phyloP scores from a whole-genome alignment of 64 coral and sea anemone species.

The Dendrophyllia cribrosa region DNA sequence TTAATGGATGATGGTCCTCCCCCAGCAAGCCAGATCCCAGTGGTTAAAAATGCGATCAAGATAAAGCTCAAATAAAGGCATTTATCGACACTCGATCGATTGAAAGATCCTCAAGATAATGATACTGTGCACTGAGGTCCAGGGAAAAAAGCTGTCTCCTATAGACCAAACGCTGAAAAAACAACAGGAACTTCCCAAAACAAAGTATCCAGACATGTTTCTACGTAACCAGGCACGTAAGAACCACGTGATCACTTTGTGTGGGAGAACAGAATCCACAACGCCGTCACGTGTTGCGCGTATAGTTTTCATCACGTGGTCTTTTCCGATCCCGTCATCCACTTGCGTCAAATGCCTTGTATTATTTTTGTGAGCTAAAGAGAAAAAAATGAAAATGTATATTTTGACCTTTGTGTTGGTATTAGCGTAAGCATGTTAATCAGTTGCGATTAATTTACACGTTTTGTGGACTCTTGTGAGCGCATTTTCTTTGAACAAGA shows the following conservation, averaged over 20 bases:
- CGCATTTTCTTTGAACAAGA: neutral
- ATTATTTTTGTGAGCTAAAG: conserved; percentile 52
- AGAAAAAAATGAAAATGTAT: conserved; percentile 11
- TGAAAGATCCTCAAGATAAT: neutral
- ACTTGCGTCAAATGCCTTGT: neutral
- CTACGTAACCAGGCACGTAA: neutral
- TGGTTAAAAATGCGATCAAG: conserved; percentile 49
- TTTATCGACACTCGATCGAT: neutral
- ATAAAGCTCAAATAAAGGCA: conserved; percentile 27
- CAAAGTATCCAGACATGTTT: neutral
- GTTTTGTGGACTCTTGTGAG: neutral
- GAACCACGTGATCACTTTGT: no score
- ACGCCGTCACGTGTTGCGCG: neutral
- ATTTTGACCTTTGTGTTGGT: conserved; percentile 21
- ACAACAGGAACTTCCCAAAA: neutral
- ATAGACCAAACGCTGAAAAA: neutral
- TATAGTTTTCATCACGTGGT: neutral
- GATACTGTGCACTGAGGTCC: no score
- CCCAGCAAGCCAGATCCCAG: conserved; percentile 33
- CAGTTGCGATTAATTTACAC: neutral
- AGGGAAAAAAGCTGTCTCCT: no score
- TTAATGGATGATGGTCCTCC: conserved; percentile 36
- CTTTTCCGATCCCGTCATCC: neutral
- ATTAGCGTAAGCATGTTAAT: neutral
- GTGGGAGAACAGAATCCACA: no score